These are phyloP conservation scores for Bombyx mandarina DNA, from an alignment of 1,140 invertebrate genomes.

Conservation along the genomic window DNA sequence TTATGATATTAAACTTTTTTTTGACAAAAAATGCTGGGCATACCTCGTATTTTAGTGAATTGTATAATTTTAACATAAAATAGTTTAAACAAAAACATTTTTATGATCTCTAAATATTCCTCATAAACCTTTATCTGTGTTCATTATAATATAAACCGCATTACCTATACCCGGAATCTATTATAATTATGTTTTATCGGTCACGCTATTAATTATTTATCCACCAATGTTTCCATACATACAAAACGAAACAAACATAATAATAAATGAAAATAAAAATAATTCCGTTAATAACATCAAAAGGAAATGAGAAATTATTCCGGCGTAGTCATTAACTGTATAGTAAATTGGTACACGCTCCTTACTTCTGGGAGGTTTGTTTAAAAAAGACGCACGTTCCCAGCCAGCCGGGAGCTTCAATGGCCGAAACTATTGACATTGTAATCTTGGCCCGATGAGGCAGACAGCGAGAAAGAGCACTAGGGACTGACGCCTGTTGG, in stretches of 20 bases:
- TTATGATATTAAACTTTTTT: too few species aligned
- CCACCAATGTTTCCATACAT: background rate
- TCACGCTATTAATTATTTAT: too few species aligned
- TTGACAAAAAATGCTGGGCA: too few species aligned
- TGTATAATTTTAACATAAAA: too few species aligned
- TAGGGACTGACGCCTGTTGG: slow-evolving; percentile 23
- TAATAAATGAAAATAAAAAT: slow-evolving; percentile 3
- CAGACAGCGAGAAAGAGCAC: slow-evolving; percentile 11
- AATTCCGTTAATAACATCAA: slow-evolving; percentile 5
- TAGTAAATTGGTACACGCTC: slow-evolving; percentile 10
- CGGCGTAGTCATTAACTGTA: slow-evolving; percentile 2
- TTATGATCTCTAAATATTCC: too few species aligned
- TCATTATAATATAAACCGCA: too few species aligned
- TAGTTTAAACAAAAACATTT: too few species aligned
- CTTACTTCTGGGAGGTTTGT: slow-evolving; percentile 15
- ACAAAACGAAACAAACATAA: slow-evolving; percentile 2
- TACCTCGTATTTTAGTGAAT: too few species aligned
- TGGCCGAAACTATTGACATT: slow-evolving; percentile 41
- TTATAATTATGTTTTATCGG: too few species aligned
- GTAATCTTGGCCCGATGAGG: slow-evolving; percentile 34
- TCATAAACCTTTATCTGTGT: too few species aligned
- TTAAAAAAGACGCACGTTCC: slow-evolving; percentile 24
- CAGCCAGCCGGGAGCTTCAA: slow-evolving; percentile 21
- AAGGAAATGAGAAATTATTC: slow-evolving; percentile 7
- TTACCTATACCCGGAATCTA: too few species aligned